These are phyloP conservation scores for Agriopis marginaria DNA, from an alignment of 2,888 invertebrate genomes.

Conservation along the genomic window DNA sequence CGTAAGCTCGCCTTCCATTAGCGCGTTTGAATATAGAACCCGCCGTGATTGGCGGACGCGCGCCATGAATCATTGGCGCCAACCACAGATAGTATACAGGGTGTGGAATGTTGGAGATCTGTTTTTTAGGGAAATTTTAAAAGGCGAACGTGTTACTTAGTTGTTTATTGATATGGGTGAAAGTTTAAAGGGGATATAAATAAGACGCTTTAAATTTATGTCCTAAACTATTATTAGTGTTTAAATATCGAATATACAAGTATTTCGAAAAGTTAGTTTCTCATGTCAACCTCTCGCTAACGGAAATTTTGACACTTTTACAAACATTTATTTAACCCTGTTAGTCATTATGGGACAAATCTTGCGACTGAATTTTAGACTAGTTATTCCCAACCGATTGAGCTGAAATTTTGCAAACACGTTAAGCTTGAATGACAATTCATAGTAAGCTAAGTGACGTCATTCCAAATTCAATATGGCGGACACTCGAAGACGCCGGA, in stretches of 20 bases:
- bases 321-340: too few relatives aligned
- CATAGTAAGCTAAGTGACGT: too few relatives aligned
- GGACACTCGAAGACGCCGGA: too few relatives aligned
- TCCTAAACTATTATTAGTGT: conserved; percentile 3
- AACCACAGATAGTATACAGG: conserved; percentile 39
- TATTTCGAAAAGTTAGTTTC: neutral
- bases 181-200: neutral
- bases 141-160: conserved; percentile 34
- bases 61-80: conserved; percentile 79
- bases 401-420: too few relatives aligned
- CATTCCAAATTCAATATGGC: too few relatives aligned
- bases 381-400: too few relatives aligned
- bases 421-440: too few relatives aligned
- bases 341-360: too few relatives aligned
- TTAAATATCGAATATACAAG: neutral
- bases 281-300: too few relatives aligned
- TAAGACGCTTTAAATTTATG: conserved; percentile 5
- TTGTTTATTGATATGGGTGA: conserved; percentile 36
- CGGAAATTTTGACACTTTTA: too few relatives aligned
- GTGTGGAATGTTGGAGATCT: conserved; percentile 45
- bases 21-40: conserved; percentile 81
- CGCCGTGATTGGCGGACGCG: conserved; percentile 65
- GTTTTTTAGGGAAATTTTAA: conserved; percentile 43
- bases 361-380: too few relatives aligned
- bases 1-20: conserved; percentile 79